Percentiles rank a stretch among this genome's conserved stretches.
phyloP scores from a whole-genome alignment of 2,113 vertebrate genomes.

The Erythrocebus patas region DNA sequence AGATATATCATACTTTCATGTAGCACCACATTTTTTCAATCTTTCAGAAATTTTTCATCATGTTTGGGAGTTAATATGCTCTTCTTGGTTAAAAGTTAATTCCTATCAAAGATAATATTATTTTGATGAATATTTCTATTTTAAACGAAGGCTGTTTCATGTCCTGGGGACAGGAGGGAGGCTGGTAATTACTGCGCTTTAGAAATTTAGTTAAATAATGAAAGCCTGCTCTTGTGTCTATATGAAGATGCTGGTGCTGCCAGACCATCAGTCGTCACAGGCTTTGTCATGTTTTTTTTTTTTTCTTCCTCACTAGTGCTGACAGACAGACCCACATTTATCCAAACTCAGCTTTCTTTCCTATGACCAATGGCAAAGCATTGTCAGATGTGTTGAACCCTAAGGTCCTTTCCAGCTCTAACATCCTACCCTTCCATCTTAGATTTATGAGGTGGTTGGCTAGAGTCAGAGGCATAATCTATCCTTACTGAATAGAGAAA shows the following conservation, averaged over 20 bases:
- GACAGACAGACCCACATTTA: not conserved
- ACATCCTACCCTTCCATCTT: not conserved
- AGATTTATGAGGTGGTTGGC: not conserved
- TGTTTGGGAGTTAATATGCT: not conserved
- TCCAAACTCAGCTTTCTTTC: not conserved
- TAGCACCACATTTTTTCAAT: not conserved
- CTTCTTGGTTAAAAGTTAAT: slow-evolving; percentile 14
- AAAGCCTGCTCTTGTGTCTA: not conserved
- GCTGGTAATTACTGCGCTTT: not conserved
- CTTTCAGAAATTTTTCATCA: not conserved
- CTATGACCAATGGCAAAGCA: not conserved
- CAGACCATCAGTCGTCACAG: not conserved
- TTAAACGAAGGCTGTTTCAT: not conserved
- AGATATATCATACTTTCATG: not conserved
- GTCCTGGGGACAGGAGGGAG: not conserved
- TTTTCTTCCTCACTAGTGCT: not conserved
- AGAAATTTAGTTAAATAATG: not conserved
- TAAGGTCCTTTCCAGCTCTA: not conserved
- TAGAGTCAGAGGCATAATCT: not conserved
- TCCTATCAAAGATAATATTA: not conserved
- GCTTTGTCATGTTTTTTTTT: not conserved
- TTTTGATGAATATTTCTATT: not conserved
- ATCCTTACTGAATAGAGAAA: not conserved
- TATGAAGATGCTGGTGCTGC: not conserved
- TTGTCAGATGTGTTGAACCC: not conserved